Base-by-base conservation (phyloP, 2,888 invertebrate genomes). In the Chironomus riparius region DNA sequence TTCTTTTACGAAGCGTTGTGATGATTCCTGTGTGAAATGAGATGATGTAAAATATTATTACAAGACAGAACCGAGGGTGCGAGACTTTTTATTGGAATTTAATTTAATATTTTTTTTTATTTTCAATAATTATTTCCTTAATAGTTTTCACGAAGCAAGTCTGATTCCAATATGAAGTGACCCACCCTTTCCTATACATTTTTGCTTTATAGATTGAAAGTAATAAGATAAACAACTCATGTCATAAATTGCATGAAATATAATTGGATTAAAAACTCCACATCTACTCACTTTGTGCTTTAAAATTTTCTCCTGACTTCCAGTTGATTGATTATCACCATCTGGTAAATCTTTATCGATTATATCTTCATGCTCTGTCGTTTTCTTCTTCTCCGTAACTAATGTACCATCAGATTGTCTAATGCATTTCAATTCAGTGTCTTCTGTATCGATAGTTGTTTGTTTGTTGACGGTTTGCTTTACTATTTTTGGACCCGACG, bases 391-490 rank as follows among this genome's bases (percentile, higher is more conserved):
- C 86, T 95, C 94, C 7, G 94, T 95, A 79, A 94, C 90, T 80
- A 95, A 88, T 78, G 92, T 90, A 47, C 95, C 95, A 86, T 94
- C 93, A 48, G 91, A 88, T 79, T 90, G 89, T 70, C 92, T 87
- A 69, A 92, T 90, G 81, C 91, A 91, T 78, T 91, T 86, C 83
- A 93, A 91, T 79, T 88, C 86, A 78, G 90, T 91, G 81, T 94
- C 93, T 86, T 94, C 94, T 78, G 94, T 94, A 83, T 95, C 94
- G 81, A 92, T 89, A 73, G 92, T 91, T 82, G 93, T 94, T 79
- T 89, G 90, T 79, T 89, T 91, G 78, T 91, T 91, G 78, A 88
- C 87, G 48, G 92, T 90, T 80, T 93, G 93, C 81, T 90, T 90
- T 75, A 94, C 86, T 77, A 94, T 85, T 78, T 88, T 87, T 0